A percentile compares a stretch with the other conserved stretches of the same genome.
phyloP scores from a whole-genome alignment of 2,888 invertebrate genomes.

The Morinoia aosen region DNA sequence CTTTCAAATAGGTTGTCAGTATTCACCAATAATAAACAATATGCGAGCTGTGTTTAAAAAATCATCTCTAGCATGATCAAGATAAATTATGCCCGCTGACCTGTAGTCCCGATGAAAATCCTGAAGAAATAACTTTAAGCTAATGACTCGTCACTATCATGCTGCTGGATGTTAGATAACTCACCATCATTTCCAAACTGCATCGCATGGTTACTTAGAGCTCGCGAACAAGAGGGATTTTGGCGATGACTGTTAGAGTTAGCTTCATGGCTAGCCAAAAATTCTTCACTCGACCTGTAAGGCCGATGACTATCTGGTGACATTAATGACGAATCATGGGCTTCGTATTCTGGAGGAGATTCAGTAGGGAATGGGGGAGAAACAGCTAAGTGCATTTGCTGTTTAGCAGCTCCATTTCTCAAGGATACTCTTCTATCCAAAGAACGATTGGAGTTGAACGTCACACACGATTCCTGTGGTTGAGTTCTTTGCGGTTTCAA shows the following conservation, averaged over 20 bases:
- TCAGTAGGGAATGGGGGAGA: background rate
- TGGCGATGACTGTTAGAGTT: background rate
- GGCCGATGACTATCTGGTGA: background rate
- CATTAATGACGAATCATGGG: background rate
- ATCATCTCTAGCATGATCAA: background rate
- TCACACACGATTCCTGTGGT: background rate
- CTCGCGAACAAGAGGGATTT: background rate
- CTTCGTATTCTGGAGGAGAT: background rate
- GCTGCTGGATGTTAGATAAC: background rate
- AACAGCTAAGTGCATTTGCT: background rate
- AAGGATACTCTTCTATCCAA: constrained; percentile 19
- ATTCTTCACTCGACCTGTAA: background rate
- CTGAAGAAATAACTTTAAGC: background rate
- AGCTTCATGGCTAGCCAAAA: background rate
- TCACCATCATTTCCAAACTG: background rate
- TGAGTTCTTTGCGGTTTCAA: constrained; percentile 8
- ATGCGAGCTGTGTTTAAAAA: background rate
- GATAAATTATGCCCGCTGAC: background rate
- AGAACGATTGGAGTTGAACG: background rate
- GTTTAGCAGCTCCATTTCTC: background rate
- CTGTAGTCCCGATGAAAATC: background rate
- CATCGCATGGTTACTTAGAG: background rate
- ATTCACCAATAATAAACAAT: background rate
- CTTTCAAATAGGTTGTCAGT: background rate
- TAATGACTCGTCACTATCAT: background rate